These are phyloP conservation scores for Galleria mellonella DNA, from an alignment of 1,140 invertebrate species.

Conservation along the genomic window DNA sequence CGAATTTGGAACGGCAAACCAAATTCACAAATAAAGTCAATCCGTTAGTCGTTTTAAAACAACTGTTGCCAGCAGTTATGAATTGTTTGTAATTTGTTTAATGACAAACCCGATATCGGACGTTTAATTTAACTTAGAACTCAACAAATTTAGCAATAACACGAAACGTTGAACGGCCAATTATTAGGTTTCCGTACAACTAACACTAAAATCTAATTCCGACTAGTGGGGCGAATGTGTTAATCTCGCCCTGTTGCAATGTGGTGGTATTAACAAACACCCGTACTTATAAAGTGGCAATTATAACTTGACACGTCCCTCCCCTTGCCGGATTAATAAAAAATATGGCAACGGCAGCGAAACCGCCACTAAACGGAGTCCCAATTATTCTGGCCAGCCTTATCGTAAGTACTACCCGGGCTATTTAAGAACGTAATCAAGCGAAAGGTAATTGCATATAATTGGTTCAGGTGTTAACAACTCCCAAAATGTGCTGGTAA, in stretches of 20 bases:
- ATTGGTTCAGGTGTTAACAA: constrained; percentile 29
- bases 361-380: background rate
- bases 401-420: constrained; percentile 17
- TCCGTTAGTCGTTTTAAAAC: constrained; percentile 5
- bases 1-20: too few species aligned
- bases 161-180: constrained; percentile 5
- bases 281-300: constrained; percentile 12
- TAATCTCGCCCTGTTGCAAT: constrained; percentile 17
- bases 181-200: constrained; percentile 13
- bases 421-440: constrained; percentile 27
- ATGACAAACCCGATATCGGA: constrained; percentile 18
- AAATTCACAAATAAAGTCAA: background rate
- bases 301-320: background rate
- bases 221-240: constrained; percentile 13
- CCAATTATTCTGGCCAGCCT: constrained; percentile 5
- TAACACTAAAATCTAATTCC: constrained; percentile 16
- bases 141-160: constrained; percentile 4
- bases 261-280: constrained; percentile 15
- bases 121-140: constrained; percentile 11
- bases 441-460: constrained; percentile 24
- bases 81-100: constrained; percentile 28
- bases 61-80: constrained; percentile 18
- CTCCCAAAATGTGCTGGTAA: constrained; percentile 21
- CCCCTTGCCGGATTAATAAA: constrained; percentile 1
- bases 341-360: background rate